Percentiles rank a stretch among this genome's conserved stretches.
Evolutionary conservation across 2,113 vertebrate genomes (phyloP).

Genomic region (Siniperca chuatsi): DNA sequence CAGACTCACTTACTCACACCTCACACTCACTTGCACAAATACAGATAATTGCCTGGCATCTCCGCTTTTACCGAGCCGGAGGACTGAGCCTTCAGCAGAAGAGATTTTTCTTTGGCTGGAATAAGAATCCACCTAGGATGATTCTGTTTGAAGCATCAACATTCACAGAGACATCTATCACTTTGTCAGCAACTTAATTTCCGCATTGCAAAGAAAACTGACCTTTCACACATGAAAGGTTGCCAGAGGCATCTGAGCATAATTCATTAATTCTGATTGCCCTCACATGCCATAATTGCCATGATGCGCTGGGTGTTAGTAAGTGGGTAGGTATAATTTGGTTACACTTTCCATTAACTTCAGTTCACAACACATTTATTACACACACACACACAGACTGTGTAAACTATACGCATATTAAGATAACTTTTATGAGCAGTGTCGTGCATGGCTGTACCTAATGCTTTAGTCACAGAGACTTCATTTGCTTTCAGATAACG

Average conservation of each 20-base stretch:
- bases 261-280: constrained; percentile 65
- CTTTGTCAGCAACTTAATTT: constrained; percentile 60
- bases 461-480: background rate
- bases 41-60: constrained; percentile 2
- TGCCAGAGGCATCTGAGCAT: constrained; percentile 65
- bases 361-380: constrained; percentile 15
- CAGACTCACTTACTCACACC: background rate
- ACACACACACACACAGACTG: background rate
- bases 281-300: constrained; percentile 51
- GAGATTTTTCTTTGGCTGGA: constrained; percentile 2
- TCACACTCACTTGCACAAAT: background rate
- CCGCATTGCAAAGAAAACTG: constrained; percentile 46
- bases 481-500: background rate
- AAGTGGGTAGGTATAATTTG: constrained; percentile 43
- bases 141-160: constrained; percentile 51
- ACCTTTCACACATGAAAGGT: constrained; percentile 69
- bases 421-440: constrained; percentile 15
- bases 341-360: constrained; percentile 43
- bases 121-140: constrained; percentile 36
- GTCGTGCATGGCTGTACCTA: background rate
- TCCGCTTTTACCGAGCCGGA: background rate
- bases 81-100: background rate
- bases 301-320: constrained; percentile 28
- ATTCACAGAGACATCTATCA: constrained; percentile 48
- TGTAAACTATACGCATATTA: constrained; percentile 15